Base-by-base conservation (phyloP, 2,113 vertebrate genomes). In the Pampusana beccarii region DNA sequence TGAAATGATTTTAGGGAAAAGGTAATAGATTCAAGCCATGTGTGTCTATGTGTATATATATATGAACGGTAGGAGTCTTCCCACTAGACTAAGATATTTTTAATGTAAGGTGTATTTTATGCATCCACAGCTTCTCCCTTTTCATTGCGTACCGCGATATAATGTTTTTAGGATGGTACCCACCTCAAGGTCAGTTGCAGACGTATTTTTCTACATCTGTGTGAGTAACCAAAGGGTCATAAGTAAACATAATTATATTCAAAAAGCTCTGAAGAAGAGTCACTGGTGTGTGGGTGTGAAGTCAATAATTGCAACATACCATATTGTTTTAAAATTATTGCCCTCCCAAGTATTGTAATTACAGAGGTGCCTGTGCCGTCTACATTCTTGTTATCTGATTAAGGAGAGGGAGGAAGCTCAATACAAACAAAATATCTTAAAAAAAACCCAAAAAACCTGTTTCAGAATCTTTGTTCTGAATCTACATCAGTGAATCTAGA, bases 401-500 rank as follows among this genome's bases (percentile, higher is more conserved):
- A 65, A 60, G 93, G 42, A 50, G 72, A 9, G 11, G 14, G 13
- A 34, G 51, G 31, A 73, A 92, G 24, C 24, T 66, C 31, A 71
- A 34, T 8, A 13, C 13, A 70, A 61, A 34, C 58, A 34, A 71
- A 90, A 29, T 46, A 46, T 7, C 65, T 44, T 60, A 4, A 33
- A 60, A 18, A 34, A 6, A 46, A 13, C 40, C 44, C 18, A 50
- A 50, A 24, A 10, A 50, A 50, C 11, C 48, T 50, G 10, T 46
- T 46, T 46, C 31, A 65, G 88, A 72, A 60, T 92, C 51, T 90
- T 58, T 92, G 74, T 94, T 97, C 92, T 95, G 86, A 88, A 85
- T 84, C 94, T 95, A 74, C 87, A 62, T 96, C 81, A 65, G 83
- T 92, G 92, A 96, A 80, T 95, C 94, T 83, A 95, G 94, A 92